Percentiles rank a stretch among this genome's conserved stretches.
phyloP scores from a whole-genome alignment of 30 jellyfish, hydroid and myxozoan genomes.

The Nemopilema nomurai region DNA sequence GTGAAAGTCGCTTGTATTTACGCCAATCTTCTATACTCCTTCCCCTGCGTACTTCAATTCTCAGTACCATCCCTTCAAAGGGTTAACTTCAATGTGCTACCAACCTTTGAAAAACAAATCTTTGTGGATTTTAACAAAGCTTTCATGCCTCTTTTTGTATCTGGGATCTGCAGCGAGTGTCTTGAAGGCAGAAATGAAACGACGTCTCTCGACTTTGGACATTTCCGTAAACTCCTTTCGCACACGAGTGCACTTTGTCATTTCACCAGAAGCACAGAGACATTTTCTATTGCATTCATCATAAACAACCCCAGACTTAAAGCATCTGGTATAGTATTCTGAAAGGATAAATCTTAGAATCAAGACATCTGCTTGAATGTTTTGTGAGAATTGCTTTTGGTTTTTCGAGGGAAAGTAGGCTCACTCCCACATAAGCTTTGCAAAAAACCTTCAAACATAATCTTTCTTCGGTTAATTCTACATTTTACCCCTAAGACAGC shows the following conservation, averaged over 20 bases:
- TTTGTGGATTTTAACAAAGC: constrained; percentile 50
- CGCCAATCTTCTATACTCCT: too few relatives aligned
- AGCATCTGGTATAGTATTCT: constrained; percentile 32
- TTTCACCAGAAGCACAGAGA: constrained; percentile 45
- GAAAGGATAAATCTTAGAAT: neutral
- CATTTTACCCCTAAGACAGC: too few relatives aligned
- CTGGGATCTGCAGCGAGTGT: constrained; percentile 26
- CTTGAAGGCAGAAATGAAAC: constrained; percentile 52
- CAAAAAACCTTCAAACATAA: neutral
- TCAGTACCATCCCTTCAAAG: too few relatives aligned
- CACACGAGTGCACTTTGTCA: constrained; percentile 57
- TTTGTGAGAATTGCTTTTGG: neutral
- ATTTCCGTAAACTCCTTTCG: constrained; percentile 69
- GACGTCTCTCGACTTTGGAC: constrained; percentile 50
- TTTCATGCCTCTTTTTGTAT: constrained; percentile 29
- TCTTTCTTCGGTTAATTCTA: too few relatives aligned
- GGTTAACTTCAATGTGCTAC: neutral
- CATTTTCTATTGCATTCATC: constrained; percentile 70
- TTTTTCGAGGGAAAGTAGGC: too few relatives aligned
- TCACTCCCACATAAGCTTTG: neutral
- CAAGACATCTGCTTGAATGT: neutral
- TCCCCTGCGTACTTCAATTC: too few relatives aligned
- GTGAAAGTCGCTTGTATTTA: too few relatives aligned
- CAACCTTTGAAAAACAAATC: constrained; percentile 30
- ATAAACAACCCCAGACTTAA: constrained; percentile 8